Conservation (phyloP, 2,888 invertebrate species). For the Electrophaes corylata region DNA sequence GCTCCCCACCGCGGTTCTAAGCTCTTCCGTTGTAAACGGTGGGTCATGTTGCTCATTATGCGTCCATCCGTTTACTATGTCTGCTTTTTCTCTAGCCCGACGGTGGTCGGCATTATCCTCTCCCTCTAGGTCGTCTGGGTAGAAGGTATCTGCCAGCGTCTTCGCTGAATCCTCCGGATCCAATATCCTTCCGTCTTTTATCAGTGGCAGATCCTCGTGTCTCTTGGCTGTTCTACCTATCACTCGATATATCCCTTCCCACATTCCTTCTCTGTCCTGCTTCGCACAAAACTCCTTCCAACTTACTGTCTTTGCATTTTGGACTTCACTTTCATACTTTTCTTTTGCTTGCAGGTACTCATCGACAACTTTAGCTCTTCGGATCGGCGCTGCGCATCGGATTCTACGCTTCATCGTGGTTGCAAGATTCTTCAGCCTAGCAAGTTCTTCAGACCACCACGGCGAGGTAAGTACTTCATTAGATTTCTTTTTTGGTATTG, state of each 20-base stretch:
- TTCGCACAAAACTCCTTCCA: too few relatives aligned
- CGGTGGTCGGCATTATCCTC: conserved; percentile 18
- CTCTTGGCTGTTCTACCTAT: conserved; percentile 4
- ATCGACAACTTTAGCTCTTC: neutral
- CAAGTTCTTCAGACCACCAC: too few relatives aligned
- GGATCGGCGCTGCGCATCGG: neutral
- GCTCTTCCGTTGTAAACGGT: too few relatives aligned
- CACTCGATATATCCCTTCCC: neutral
- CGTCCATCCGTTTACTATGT: conserved; percentile 18
- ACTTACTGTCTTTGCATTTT: too few relatives aligned
- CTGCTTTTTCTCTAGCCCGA: neutral
- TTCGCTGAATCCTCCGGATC: conserved; percentile 1
- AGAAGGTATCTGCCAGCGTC: conserved; percentile 16
- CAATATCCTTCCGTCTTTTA: neutral
- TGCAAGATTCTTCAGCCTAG: neutral
- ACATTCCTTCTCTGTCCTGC: conserved; percentile 23
- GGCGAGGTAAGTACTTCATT: too few relatives aligned
- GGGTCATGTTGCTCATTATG: too few relatives aligned
- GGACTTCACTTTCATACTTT: too few relatives aligned
- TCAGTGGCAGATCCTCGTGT: too few relatives aligned
- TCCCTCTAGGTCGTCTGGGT: conserved; percentile 9
- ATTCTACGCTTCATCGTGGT: neutral
- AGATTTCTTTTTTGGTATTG: too few relatives aligned
- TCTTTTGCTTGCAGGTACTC: conserved; percentile 16
- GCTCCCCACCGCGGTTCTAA: too few relatives aligned